Conservation (phyloP, 2,797 vertebrate genomes). For the Eutrigla gurnardus region DNA sequence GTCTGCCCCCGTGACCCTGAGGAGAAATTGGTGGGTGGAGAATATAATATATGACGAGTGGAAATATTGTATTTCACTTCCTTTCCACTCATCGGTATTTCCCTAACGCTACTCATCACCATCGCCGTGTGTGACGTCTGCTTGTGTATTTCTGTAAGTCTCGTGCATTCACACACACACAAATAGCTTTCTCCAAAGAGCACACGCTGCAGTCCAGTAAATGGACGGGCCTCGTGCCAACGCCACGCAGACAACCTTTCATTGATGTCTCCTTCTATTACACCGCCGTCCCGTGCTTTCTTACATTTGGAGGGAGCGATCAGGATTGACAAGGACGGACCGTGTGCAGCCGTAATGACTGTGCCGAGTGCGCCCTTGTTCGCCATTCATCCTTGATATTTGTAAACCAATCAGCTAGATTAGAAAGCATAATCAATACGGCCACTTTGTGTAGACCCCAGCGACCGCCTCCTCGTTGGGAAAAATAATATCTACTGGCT, state of each 20-base stretch:
- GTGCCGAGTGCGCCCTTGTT: slow-evolving; percentile 53
- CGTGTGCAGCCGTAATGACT: slow-evolving; percentile 39
- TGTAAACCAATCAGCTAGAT: slow-evolving; percentile 71
- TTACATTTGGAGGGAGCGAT: slow-evolving; percentile 41
- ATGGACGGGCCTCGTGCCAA: slow-evolving; percentile 11
- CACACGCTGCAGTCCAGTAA: slow-evolving; percentile 13
- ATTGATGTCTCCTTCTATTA: slow-evolving; percentile 40
- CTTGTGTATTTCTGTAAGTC: not conserved
- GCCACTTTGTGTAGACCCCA: slow-evolving; percentile 27
- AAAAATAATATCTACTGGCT: slow-evolving; percentile 14
- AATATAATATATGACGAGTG: slow-evolving; percentile 29
- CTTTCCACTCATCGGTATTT: slow-evolving; percentile 20
- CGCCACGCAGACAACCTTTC: slow-evolving; percentile 22
- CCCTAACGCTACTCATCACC: not conserved
- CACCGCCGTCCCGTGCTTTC: slow-evolving; percentile 19
- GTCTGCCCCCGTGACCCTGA: slow-evolving; percentile 51
- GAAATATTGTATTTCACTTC: slow-evolving; percentile 11
- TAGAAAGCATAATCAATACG: slow-evolving; percentile 68
- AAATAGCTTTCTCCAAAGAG: slow-evolving; percentile 1
- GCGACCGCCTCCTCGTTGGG: slow-evolving; percentile 24
- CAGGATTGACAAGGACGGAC: slow-evolving; percentile 65
- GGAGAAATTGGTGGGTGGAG: slow-evolving; percentile 56
- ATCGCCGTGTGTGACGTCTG: not conserved
- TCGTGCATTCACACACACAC: not conserved
- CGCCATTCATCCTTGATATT: slow-evolving; percentile 58